phyloP scores from a whole-genome alignment of 2,888 invertebrate genomes.

The Saturnia japonica region DNA sequence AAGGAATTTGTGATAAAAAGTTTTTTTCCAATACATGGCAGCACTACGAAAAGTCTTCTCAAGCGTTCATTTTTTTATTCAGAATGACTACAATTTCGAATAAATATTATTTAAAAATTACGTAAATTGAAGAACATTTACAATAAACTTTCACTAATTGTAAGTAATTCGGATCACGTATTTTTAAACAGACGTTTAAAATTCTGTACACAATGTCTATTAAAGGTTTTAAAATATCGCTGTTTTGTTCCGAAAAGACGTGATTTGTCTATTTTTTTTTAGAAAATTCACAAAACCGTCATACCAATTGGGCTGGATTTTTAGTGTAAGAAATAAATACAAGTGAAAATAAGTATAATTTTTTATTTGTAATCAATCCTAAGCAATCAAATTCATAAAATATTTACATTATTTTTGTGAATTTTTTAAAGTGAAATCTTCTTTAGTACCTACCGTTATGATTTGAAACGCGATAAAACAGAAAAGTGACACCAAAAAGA shows the following conservation, averaged over 20 bases:
- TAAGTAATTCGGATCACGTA: constrained; percentile 10
- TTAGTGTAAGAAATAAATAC: too few species aligned
- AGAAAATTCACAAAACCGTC: neutral
- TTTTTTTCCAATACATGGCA: too few species aligned
- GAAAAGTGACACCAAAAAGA: too few species aligned
- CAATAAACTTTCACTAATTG: neutral
- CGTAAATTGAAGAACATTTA: neutral
- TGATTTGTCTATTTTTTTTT: constrained; percentile 1
- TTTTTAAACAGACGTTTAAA: neutral
- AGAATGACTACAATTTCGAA: neutral
- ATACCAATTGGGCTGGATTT: neutral
- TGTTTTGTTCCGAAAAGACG: neutral
- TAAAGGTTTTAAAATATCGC: constrained; percentile 1
- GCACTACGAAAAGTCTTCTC: too few species aligned
- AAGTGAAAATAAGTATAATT: too few species aligned
- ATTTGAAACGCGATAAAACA: too few species aligned
- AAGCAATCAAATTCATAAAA: too few species aligned
- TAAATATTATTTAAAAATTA: neutral
- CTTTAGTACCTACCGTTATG: too few species aligned
- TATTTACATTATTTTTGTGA: too few species aligned
- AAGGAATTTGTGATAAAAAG: neutral
- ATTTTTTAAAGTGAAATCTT: too few species aligned
- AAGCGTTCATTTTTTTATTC: too few species aligned
- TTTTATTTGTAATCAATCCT: too few species aligned
- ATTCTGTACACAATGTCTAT: neutral